Evolutionary conservation across 2,113 vertebrate genomes (phyloP).

Genomic region (Macroglossus sobrinus): DNA sequence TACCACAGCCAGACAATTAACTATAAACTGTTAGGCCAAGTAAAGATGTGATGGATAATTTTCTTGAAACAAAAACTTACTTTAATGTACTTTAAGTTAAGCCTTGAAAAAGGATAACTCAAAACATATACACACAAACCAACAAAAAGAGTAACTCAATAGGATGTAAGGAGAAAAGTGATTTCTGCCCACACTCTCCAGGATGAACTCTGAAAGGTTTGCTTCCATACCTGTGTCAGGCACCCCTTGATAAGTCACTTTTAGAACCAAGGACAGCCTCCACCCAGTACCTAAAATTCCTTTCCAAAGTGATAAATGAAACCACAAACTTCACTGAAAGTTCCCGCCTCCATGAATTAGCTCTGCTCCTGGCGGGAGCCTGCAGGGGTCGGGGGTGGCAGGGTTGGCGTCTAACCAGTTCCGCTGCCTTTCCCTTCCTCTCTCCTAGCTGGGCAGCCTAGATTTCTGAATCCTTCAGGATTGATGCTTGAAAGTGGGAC

Average conservation of each 20-base stretch:
- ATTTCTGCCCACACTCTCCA: neutral
- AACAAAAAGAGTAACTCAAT: neutral
- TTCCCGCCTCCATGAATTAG: neutral
- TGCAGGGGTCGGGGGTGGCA: fast-evolving
- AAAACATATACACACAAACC: no score
- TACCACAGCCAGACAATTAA: neutral
- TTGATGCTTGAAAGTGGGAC: neutral
- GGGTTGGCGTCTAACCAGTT: neutral
- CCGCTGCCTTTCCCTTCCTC: neutral
- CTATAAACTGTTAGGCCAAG: neutral
- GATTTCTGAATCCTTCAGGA: neutral
- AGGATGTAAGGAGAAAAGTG: neutral
- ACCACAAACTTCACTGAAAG: neutral
- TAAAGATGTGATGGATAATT: neutral
- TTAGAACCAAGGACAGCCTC: neutral
- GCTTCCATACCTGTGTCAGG: neutral
- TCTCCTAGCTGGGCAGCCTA: neutral
- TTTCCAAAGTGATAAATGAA: neutral
- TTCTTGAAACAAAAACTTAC: neutral
- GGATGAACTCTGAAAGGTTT: neutral
- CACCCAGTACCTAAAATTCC: neutral
- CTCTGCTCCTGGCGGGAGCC: neutral
- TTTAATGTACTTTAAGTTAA: constrained; percentile 2
- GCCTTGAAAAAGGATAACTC: neutral
- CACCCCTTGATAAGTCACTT: neutral